Evolutionary conservation across 2,888 invertebrate genomes (phyloP), one percentile per base, ranked within the genome.

Genomic region (Acrobasis consociella): DNA sequence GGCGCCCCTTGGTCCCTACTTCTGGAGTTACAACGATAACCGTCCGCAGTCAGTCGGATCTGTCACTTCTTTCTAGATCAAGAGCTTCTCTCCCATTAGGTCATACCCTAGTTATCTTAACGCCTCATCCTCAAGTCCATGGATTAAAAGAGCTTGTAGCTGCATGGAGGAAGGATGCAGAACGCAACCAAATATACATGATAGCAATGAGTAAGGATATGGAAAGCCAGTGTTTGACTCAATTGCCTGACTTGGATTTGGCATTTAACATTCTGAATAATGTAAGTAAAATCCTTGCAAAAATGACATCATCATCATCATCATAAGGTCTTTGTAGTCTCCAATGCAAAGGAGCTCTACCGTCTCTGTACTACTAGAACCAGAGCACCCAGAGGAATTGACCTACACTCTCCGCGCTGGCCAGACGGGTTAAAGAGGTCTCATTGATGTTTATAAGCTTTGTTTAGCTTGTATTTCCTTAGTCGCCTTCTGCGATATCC

Each of bases 161-260:
- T 37, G 56, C 72, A 63, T 82, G 80, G 79, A 77, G 80, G 61
- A 72, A 67, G 49, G 76, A 75, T 11, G 60, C 68, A 9, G 66
- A 74, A 15, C 67, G 71, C 16, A 79, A 78, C 52, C 71, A 78
- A 60, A 69, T 85, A 49, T 71, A 73, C 17, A 63, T 85, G 22
- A 62, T 82, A n/a, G 77, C 77, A 70, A 66, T 80, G 9, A 80
- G 79, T 22, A 75, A 75, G 58, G 67, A 75, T 38, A 67, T 65
- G 1, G 72, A 71, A 22, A 73, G 76, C 17, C 71, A 75, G 63
- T 63, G 61, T 37, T 60, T 80, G 31, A 75, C 75, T 38, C 68
- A 81, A 58, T 56, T 82, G n/a, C 78, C 83, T 0, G 72, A 80
- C 49, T 64, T 80, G 16, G 73, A 82, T 65, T 68, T 85, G 38